Percentiles rank a stretch among this genome's conserved stretches.
phyloP scores from a whole-genome alignment of 2,888 invertebrate species.

The Actias luna region DNA sequence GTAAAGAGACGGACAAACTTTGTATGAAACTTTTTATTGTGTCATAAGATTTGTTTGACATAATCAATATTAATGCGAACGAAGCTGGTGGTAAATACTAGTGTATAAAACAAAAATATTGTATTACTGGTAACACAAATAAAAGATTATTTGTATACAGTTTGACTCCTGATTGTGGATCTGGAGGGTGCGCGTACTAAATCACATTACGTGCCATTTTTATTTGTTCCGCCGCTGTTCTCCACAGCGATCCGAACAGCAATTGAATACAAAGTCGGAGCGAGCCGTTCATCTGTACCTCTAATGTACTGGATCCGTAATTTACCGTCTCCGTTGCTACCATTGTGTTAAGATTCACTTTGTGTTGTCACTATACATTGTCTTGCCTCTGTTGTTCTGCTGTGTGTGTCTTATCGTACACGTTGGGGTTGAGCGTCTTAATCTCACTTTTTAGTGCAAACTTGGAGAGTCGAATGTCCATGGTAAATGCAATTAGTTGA shows the following conservation, averaged over 20 bases:
- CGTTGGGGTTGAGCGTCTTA: background rate
- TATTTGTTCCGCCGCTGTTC: constrained; percentile 22
- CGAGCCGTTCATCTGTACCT: constrained; percentile 15
- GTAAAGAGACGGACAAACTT: too few species aligned
- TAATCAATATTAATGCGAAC: too few species aligned
- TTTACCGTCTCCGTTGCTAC: constrained; percentile 22
- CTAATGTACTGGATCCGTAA: constrained; percentile 18
- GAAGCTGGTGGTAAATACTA: too few species aligned
- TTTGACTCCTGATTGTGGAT: constrained; percentile 14
- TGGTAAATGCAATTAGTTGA: background rate
- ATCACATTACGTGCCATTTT: constrained; percentile 19
- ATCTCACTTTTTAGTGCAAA: background rate
- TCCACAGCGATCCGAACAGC: constrained; percentile 17
- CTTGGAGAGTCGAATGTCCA: background rate
- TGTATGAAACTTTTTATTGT: too few species aligned
- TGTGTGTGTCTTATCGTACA: background rate
- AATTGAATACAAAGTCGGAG: constrained; percentile 29
- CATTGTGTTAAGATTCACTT: constrained; percentile 5
- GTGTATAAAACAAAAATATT: too few species aligned
- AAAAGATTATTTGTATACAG: background rate
- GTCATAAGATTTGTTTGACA: too few species aligned
- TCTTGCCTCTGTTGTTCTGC: background rate
- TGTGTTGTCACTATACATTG: background rate
- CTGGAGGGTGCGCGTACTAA: constrained; percentile 13
- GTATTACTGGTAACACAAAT: background rate